phyloP scores from a whole-genome alignment of 1,140 invertebrate species.

The Cherax destructor region DNA sequence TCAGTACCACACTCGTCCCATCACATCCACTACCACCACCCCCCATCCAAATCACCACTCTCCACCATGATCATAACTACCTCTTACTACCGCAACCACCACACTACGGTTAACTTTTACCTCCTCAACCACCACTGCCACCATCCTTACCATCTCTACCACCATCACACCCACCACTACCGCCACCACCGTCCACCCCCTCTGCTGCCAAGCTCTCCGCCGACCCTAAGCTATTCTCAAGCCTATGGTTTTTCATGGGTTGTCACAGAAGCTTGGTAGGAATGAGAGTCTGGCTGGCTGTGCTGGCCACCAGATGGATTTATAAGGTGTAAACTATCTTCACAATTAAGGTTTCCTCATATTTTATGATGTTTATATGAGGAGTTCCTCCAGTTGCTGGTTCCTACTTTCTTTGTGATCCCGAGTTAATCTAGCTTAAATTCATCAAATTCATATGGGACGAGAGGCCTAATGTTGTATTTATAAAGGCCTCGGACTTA shows the following conservation, averaged over 20 bases:
- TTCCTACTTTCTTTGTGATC: too few relatives aligned
- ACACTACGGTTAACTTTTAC: background rate
- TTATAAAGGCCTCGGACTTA: too few relatives aligned
- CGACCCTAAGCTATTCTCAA: conserved; percentile 2
- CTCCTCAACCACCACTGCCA: background rate
- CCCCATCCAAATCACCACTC: too few relatives aligned
- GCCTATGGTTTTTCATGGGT: conserved; percentile 9
- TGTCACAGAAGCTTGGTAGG: background rate
- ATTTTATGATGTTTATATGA: background rate
- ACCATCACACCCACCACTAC: background rate
- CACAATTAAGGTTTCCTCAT: background rate
- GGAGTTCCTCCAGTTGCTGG: too few relatives aligned
- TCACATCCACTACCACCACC: too few relatives aligned
- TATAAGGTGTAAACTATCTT: background rate
- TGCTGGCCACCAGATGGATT: conserved; percentile 7
- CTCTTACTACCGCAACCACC: background rate
- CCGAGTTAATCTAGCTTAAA: too few relatives aligned
- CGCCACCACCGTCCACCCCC: background rate
- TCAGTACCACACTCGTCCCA: too few relatives aligned
- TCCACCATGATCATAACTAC: too few relatives aligned
- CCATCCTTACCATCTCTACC: background rate
- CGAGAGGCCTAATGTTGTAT: too few relatives aligned
- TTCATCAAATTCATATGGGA: too few relatives aligned
- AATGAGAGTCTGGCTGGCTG: background rate
- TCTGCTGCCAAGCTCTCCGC: background rate